Percentiles rank a stretch among this genome's conserved stretches.
These are phyloP conservation scores for Mizuhopecten yessoensis DNA, from an alignment of 1,140 invertebrate species.

Conservation along the genomic window DNA sequence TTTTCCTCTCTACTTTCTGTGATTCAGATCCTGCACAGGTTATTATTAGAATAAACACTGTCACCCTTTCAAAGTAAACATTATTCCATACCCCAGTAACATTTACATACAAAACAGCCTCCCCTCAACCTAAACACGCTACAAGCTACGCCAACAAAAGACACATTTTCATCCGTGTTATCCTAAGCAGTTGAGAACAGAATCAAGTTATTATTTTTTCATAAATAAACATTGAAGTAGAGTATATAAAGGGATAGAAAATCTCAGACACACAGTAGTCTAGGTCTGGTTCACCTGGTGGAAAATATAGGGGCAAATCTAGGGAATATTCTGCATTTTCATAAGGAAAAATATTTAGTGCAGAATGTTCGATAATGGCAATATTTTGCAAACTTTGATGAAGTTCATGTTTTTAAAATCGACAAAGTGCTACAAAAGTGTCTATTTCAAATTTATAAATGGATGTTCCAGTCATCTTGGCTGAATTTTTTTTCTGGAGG, in stretches of 20 bases:
- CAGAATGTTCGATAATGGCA: background rate
- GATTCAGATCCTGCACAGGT: constrained; percentile 23
- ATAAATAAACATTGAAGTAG: constrained; percentile 10
- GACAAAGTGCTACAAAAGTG: background rate
- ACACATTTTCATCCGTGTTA: constrained; percentile 7
- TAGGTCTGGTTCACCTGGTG: background rate
- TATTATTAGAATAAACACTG: constrained; percentile 59
- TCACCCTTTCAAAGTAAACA: constrained; percentile 45
- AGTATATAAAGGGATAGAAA: background rate
- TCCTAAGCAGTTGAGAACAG: background rate
- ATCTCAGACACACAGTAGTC: background rate
- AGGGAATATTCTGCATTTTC: background rate
- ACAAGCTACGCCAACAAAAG: constrained; percentile 18
- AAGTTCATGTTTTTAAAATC: background rate
- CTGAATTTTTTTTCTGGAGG: background rate
- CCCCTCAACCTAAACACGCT: constrained; percentile 10
- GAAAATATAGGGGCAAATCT: background rate
- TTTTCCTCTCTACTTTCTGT: background rate
- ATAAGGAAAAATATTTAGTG: background rate
- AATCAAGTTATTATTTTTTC: constrained; percentile 40
- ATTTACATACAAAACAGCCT: constrained; percentile 56
- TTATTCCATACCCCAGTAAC: constrained; percentile 45
- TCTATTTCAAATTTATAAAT: background rate
- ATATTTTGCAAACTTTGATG: background rate
- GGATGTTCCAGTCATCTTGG: background rate